Evolutionary conservation across 2,888 invertebrate species (phyloP), one percentile per base, ranked within the genome.

Genomic region (Sarcophaga rosellei): DNA sequence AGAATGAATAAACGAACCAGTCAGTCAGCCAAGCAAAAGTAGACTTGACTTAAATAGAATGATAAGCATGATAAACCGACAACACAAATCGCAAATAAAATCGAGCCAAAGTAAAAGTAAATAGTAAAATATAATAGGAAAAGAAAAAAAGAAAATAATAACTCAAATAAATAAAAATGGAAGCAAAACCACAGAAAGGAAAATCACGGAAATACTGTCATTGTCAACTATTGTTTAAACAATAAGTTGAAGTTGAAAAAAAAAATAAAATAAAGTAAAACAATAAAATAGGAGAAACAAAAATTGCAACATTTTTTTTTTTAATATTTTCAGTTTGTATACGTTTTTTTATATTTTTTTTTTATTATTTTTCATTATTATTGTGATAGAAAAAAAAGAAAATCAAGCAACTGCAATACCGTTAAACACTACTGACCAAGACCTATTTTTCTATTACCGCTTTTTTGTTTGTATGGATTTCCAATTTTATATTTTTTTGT

Each of bases 371-470:
- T 21, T 35, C 12, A 47, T 61, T 25, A 1, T 59, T 74, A 4
- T 35, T 74, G 25, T 76, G 47, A 11, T 68, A 21, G 53, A 44
- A 70, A 65, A 66, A 45, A 59, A 45, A 62, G 2, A 45, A 84
- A 72, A 63, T 3, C 6, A 72, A 65, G 74, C 20, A 65, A 45
- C 44, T 53, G 70, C 66, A 70, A 45, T 72, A 53, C 12, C 17
- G 73, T 82, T 87, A 62, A 70, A 61, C 75, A 77, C 82, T 68
- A 77, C 85, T 87, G 87, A 79, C 87, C 87, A 87, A 87, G 87
- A 87, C 87, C 87, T 76, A 80, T 73, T 70, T 82, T 66, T 15
- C 47, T 66, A 57, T 57, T 61, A 21, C 25, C 53, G 53, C 17
- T 17, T 53, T 53, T 53, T 53, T 53, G 17, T 53, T 53, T 53